Conservation (phyloP, 2,113 vertebrate genomes). For the Macquaria ambigua region DNA sequence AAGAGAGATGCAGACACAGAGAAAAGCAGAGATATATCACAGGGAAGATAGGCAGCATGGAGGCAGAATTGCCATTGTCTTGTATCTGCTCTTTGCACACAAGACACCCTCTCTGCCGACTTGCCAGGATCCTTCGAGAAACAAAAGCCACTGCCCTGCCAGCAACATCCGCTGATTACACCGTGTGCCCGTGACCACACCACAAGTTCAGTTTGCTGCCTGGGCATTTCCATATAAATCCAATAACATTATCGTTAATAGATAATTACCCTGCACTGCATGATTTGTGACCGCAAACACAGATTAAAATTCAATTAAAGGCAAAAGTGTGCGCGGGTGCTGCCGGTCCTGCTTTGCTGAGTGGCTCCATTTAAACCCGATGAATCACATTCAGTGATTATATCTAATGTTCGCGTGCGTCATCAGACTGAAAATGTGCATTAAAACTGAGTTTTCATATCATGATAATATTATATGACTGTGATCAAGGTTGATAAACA, state of each 20-base stretch:
- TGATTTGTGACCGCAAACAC: constrained; percentile 82
- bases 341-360: constrained; percentile 68
- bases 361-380: constrained; percentile 73
- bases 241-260: constrained; percentile 81
- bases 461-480: background rate
- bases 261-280: constrained; percentile 79
- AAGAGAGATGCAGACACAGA: constrained; percentile 64
- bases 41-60: constrained; percentile 64
- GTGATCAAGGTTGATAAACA: constrained; percentile 33
- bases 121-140: constrained; percentile 61
- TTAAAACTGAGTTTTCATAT: constrained; percentile 17
- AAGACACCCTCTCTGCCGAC: constrained; percentile 53
- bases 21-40: constrained; percentile 73
- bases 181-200: constrained; percentile 64
- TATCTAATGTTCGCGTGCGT: constrained; percentile 57
- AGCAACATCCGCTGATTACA: constrained; percentile 66
- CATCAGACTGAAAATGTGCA: constrained; percentile 35
- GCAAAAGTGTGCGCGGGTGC: constrained; percentile 70
- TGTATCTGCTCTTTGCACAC: constrained; percentile 72
- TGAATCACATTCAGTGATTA: constrained; percentile 67
- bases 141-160: constrained; percentile 63
- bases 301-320: constrained; percentile 84
- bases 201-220: constrained; percentile 69
- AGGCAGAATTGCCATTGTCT: constrained; percentile 70
- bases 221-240: constrained; percentile 79